phyloP scores from a whole-genome alignment of 2,797 vertebrate genomes.

The Kryptopterus vitreolus region DNA sequence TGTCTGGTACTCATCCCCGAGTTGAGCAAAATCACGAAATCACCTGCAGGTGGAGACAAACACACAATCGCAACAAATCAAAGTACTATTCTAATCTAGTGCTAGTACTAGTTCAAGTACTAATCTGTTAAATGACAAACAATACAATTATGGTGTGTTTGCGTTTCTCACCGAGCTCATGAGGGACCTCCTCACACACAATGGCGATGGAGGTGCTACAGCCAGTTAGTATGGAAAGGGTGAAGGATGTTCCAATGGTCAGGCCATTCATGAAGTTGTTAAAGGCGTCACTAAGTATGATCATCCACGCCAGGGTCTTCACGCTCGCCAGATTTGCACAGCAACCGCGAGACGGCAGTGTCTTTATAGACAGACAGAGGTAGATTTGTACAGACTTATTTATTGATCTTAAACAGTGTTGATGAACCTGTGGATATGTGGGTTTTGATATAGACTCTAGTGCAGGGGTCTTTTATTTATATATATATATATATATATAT shows the following conservation, averaged over 20 bases:
- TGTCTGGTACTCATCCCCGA: conserved; percentile 91
- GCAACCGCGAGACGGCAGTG: conserved; percentile 25
- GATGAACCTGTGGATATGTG: too few species aligned
- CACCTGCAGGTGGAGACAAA: conserved; percentile 73
- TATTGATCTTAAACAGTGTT: too few species aligned
- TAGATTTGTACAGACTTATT: background rate
- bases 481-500: too few species aligned
- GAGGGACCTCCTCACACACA: conserved; percentile 95
- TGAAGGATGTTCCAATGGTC: conserved; percentile 94
- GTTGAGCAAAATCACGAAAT: conserved; percentile 94
- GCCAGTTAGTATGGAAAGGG: conserved; percentile 86
- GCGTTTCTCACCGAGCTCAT: conserved; percentile 86
- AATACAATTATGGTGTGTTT: too few species aligned
- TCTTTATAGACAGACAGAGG: conserved; percentile 49
- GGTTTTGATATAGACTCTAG: too few species aligned
- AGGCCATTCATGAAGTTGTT: conserved; percentile 98
- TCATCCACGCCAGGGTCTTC: conserved; percentile 97
- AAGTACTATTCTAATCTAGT: too few species aligned
- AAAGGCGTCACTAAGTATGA: conserved; percentile 88
- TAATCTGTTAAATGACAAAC: too few species aligned
- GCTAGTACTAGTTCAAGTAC: too few species aligned
- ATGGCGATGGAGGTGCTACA: conserved; percentile 96
- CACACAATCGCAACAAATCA: background rate
- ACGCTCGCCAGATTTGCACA: conserved; percentile 77
- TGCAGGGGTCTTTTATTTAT: too few species aligned